Percentiles rank a stretch among this genome's conserved stretches.
phyloP scores from a whole-genome alignment of 2,113 vertebrate genomes.

The Jaculus jaculus region DNA sequence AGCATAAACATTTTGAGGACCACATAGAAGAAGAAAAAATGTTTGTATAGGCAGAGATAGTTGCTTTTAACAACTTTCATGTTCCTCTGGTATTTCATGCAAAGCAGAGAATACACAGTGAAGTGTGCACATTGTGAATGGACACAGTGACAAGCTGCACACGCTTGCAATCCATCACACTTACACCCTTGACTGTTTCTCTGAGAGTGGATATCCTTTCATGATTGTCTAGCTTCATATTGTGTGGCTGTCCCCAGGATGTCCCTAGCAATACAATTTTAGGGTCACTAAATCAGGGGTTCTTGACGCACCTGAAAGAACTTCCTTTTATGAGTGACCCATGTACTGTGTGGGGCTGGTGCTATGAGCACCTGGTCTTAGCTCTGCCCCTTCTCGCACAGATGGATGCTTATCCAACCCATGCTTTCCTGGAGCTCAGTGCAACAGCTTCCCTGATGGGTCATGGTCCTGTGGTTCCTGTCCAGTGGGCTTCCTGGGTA shows the following conservation, averaged over 20 bases:
- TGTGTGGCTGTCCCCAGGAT: too few species aligned
- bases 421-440: slow-evolving; percentile 94
- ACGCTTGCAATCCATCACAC: background rate
- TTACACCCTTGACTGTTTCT: background rate
- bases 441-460: slow-evolving; percentile 94
- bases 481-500: slow-evolving; percentile 93
- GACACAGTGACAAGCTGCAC: background rate
- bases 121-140: background rate
- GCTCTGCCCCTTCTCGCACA: slow-evolving; percentile 69
- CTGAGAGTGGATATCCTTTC: background rate
- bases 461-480: slow-evolving; percentile 98
- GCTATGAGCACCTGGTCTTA: background rate
- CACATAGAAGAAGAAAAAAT: background rate
- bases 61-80: accelerated
- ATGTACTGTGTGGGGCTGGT: background rate
- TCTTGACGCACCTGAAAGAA: background rate
- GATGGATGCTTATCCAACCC: slow-evolving; percentile 98
- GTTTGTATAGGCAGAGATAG: accelerated
- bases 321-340: background rate
- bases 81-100: background rate
- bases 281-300: too few species aligned
- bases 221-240: accelerated
- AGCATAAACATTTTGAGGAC: background rate
- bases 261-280: too few species aligned
- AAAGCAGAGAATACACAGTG: background rate